phyloP scores from a whole-genome alignment of 2,113 vertebrate species.

The Ciconia boyciana region DNA sequence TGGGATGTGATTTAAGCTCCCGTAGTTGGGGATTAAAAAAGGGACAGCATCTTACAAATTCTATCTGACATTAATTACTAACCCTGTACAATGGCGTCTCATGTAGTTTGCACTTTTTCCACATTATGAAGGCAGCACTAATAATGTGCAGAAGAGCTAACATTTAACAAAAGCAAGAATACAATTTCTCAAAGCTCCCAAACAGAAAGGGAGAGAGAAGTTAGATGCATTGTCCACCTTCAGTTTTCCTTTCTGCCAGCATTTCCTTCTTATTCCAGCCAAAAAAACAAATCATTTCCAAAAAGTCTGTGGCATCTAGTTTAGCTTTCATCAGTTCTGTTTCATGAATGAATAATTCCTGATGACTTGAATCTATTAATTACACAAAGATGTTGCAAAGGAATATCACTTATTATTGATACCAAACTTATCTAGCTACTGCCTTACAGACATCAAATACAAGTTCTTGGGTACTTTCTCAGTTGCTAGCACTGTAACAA shows the following conservation, averaged over 20 bases:
- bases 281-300: not conserved
- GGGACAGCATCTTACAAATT: not conserved
- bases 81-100: rapidly evolving
- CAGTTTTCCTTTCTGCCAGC: not conserved
- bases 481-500: not conserved
- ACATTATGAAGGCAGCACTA: not conserved
- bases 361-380: not conserved
- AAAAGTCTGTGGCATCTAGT: not conserved
- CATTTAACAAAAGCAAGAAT: not conserved
- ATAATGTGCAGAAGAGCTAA: not conserved
- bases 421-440: not conserved
- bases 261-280: not conserved
- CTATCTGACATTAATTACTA: not conserved
- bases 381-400: not conserved
- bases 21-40: not conserved
- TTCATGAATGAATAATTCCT: not conserved
- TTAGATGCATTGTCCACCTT: not conserved
- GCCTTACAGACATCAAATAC: not conserved
- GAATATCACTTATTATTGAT: not conserved
- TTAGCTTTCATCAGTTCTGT: not conserved
- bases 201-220: not conserved
- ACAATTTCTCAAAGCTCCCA: not conserved
- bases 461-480: not conserved
- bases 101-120: not conserved
- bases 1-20: not conserved